phyloP scores from a whole-genome alignment of 2,797 vertebrate species.

The Muscicapa comitata region DNA sequence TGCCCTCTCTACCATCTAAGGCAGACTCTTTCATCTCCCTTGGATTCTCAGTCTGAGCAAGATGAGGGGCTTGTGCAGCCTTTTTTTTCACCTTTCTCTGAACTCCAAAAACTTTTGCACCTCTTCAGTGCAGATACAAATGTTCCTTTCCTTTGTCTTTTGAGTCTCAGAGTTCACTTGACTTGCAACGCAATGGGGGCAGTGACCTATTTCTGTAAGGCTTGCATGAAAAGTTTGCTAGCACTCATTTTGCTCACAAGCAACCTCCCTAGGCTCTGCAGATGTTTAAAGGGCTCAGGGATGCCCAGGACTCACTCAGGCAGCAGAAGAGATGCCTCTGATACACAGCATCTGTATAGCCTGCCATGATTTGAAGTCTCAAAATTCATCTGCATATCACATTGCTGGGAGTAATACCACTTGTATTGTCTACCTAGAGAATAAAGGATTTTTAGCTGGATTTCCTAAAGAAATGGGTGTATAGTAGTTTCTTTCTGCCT shows the following conservation, averaged over 20 bases:
- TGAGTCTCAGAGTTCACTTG: background rate
- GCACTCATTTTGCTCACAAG: background rate
- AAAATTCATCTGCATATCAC: background rate
- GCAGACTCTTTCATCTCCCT: background rate
- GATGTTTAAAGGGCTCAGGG: background rate
- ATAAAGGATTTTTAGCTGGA: conserved; percentile 13
- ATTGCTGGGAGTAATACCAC: background rate
- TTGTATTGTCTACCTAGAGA: background rate
- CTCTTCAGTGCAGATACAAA: background rate
- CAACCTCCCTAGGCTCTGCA: background rate
- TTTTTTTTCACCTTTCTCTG: background rate
- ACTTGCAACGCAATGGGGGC: background rate
- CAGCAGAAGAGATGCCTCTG: background rate
- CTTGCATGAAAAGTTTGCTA: background rate
- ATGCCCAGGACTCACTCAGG: background rate
- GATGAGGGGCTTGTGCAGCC: background rate
- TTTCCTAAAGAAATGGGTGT: background rate
- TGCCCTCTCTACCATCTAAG: background rate
- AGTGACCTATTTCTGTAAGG: background rate
- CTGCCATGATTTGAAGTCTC: background rate
- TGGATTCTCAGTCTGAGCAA: background rate
- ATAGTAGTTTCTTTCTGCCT: conserved; percentile 12
- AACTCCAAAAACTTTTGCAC: background rate
- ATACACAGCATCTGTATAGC: background rate
- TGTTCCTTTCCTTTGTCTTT: background rate